Percentiles rank a stretch among this genome's conserved stretches.
Conservation (phyloP, 2,888 invertebrate species). For the Drosophila nr. medialis region DNA sequence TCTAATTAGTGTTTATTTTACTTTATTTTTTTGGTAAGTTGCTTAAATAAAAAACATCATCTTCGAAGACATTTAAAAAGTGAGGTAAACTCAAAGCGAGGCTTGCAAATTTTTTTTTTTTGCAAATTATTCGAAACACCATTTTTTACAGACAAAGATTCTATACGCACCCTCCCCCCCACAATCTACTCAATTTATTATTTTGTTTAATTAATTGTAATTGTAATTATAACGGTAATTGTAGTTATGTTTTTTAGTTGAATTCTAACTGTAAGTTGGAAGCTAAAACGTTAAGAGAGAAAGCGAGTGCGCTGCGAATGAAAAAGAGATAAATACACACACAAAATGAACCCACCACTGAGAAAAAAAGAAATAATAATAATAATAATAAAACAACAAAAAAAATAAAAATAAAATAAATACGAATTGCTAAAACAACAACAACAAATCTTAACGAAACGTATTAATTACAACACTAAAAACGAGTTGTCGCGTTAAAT, state of each 20-base stretch:
- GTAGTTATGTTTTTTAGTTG: conserved; percentile 47
- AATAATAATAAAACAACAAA: conserved; percentile 9
- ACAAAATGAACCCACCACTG: conserved; percentile 77
- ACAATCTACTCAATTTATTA: background rate
- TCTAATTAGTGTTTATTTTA: conserved; percentile 41
- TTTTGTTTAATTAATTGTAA: conserved; percentile 5
- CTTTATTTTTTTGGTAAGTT: conserved; percentile 18
- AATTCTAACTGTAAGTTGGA: conserved; percentile 59
- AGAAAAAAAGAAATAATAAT: conserved; percentile 38
- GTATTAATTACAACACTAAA: conserved; percentile 38
- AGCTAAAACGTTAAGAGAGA: conserved; percentile 15
- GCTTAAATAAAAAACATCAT: conserved; percentile 12
- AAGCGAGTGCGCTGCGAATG: conserved; percentile 31
- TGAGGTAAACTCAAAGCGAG: conserved; percentile 62
- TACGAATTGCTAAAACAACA: conserved; percentile 53
- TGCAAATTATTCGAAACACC: conserved; percentile 47
- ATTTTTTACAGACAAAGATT: conserved; percentile 9
- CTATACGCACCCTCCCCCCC: background rate
- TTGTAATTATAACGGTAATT: conserved; percentile 23
- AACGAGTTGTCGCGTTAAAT: conserved; percentile 64
- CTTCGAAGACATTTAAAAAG: conserved; percentile 54
- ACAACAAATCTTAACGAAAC: conserved; percentile 51
- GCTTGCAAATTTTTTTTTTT: conserved; percentile 48
- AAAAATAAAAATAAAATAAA: conserved; percentile 18
- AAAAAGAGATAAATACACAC: conserved; percentile 51